Percentiles rank a stretch among this genome's conserved stretches.
Evolutionary conservation across 2,113 vertebrate genomes (phyloP).

Genomic region (Emydocephalus ijimae): DNA sequence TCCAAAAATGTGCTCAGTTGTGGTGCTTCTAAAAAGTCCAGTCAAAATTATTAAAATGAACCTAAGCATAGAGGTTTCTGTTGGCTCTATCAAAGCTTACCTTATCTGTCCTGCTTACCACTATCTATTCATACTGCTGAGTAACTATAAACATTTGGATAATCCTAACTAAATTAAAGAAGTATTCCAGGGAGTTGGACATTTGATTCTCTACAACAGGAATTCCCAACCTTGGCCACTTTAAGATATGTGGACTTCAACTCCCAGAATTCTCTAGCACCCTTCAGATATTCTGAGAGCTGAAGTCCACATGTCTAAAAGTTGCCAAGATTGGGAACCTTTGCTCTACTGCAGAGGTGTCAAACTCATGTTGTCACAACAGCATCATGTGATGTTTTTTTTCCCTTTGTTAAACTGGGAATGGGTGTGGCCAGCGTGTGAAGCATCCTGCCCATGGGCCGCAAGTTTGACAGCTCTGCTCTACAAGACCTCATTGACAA

Average conservation of each 20-base stretch:
- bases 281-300: not conserved
- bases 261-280: not conserved
- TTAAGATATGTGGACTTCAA: not conserved
- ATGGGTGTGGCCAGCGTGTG: too few species aligned
- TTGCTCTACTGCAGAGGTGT: not conserved
- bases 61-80: not conserved
- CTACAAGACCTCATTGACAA: not conserved
- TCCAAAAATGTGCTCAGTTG: not conserved
- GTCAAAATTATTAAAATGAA: not conserved
- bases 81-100: not conserved
- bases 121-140: not conserved
- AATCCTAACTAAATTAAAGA: not conserved
- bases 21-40: not conserved
- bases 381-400: too few species aligned
- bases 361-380: too few species aligned
- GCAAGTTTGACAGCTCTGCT: not conserved
- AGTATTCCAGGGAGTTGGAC: not conserved
- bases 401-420: too few species aligned
- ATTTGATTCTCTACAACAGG: not conserved
- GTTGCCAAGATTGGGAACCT: not conserved
- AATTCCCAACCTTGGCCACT: not conserved
- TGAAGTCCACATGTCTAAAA: not conserved
- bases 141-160: not conserved
- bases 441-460: too few species aligned
- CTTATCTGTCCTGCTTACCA: not conserved